Base-by-base conservation (phyloP, 2,797 vertebrate genomes). In the Chromis chromis region DNA sequence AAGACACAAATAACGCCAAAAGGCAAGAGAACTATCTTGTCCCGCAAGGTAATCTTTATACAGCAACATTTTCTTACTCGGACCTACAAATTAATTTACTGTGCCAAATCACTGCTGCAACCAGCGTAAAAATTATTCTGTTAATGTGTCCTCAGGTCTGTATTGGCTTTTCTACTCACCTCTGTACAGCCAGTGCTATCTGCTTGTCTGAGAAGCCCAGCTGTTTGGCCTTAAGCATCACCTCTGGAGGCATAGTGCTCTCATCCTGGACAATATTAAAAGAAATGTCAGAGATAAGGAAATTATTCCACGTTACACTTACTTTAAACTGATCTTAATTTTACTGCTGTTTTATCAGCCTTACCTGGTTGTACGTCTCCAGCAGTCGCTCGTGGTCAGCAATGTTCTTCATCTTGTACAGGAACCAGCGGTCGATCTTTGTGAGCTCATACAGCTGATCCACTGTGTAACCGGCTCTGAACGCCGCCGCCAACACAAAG, bases 171-270 rank as follows among this genome's bases (percentile, higher is more conserved):
- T n/a, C 1, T 3, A 13, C 87, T 14, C 83, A 98, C 98, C 98
- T 99, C 91, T 97, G 96, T 28, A 99, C 95, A 0, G 98, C 98
- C 22, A 92, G 83, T 0, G 97, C 98, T 11, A 99, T 97, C 92
- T 99, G 98, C 89, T 99, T 99, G 90, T 99, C 98, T 0, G 97
- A 99, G 94, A 99, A 99, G 63, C 98, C 98, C 0, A 99, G 94
- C 92, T 97, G 96, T 84, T 99, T 99, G 82, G 98, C 97, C 0
- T 96, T 96, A 22, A 90, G 60, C 74, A 99, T 95, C 83, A 96
- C 91, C 0, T 94, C 81, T 0, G 93, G 88, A 0, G 96, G 96
- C 94, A 99, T 94, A 69, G 93, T 40, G 57, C 89, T 94, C 89
- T 94, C 95, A 13, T 94, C 91, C 73, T 95, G 92, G 0, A 56